Base-by-base conservation (phyloP, 2,113 vertebrate species). In the Scomber scombrus region DNA sequence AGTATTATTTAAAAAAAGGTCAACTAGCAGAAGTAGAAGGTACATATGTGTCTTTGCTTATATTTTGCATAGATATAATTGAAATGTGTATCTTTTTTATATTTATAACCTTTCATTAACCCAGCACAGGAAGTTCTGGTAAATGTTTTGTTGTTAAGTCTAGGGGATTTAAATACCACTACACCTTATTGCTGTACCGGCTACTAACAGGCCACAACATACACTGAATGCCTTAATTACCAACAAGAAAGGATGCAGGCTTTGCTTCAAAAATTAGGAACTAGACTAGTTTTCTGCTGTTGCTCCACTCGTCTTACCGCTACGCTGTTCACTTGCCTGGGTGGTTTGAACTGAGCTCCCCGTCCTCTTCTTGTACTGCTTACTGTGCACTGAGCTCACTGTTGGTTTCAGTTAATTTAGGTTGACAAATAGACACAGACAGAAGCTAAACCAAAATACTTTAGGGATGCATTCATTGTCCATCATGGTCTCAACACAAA, bases 1-100 rank as follows among this genome's bases (percentile, higher is more conserved):
- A 64, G 45, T 56, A 40, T 76, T 52, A 49, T 63, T 15, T 15
- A 49, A 26, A 21, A 34, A 8, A 40, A 40, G n/a, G 11, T 61
- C 40, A 40, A 40, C 21, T 29, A 21, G 62, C 50, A 52, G 55
- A 61, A 62, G 49, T 56, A 56, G n/a, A 69, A 31, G n/a, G 0
- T 52, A 21, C 15, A 12, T 9, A 40, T 66, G 66, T 64, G 71
- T 63, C 43, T 67, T 62, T 43, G 62, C 50, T 51, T 71, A 52
- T 71, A 11, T 79, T 74, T 70, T 51, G 51, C 65, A 26, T 26
- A 26, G 23, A 26, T 67, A 19, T 65, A 70, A 63, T 64, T 34
- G 7, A 52, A 46, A 23, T 21, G 34, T 52, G 34, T 67, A 52
- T 79, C 9, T 65, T 66, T 43, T 74, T 50, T 5, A 31, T 60